Base-by-base conservation (phyloP, 2,888 invertebrate genomes). In the Azorinus chamasolen region DNA sequence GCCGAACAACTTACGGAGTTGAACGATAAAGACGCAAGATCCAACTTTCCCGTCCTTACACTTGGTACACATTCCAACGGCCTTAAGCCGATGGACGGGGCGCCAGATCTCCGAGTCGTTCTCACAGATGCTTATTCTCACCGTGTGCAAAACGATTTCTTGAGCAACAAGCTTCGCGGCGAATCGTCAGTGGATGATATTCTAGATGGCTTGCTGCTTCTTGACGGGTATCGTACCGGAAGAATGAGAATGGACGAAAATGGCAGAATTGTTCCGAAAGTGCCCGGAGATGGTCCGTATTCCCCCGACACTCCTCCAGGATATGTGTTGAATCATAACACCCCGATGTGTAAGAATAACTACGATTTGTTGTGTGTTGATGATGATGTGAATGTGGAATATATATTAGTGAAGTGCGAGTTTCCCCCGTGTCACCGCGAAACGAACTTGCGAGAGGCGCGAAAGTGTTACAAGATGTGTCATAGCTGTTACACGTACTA, bases 401-500 rank as follows among this genome's bases (percentile, higher is more conserved):
- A 79, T 45, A 62, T 80, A 10, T 62, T 79, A 18, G 83, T 90
- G 1, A 78, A 75, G 45, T 90, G 90, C 75, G 87, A 91, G 14
- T 92, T 93, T 72, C 81, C 86, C 1, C 83, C 88, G 55, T 93
- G 93, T 69, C 87, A 88, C 25, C 79, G 86, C 41, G 87, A 87
- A 8, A 80, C 88, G 4, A 85, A 88, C 46, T 68, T 96, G 68
- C 94, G 95, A 72, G 96, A 97, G 86, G 98, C 98, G 75, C 96
- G 96, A 85, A 95, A 95, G 86, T 95, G 95, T 88, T 98, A 96
- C 94, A 98, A 98, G 93, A 96, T 96, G 87, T 98, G 97, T 93
- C 98, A 98, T 94, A 98, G 98, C 93, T 99, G 99, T 94, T 96
- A 97, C 85, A 97, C 97, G 90, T 95, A 96, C 90, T 99, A 99